Percentiles rank a stretch among this genome's conserved stretches.
These are phyloP conservation scores for Lampris incognitus DNA, from an alignment of 2,113 vertebrate species.

Conservation along the genomic window DNA sequence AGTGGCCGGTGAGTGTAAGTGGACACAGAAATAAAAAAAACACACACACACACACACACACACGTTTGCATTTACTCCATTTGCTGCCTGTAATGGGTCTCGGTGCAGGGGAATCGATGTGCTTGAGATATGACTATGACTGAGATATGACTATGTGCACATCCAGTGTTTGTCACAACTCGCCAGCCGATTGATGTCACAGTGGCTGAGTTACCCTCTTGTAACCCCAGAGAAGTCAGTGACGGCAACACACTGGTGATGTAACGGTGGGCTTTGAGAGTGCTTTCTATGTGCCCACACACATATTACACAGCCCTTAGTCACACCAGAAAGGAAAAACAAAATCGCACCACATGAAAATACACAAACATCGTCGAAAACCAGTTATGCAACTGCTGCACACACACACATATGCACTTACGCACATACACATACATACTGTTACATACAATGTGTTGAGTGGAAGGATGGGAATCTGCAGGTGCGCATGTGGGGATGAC, in stretches of 20 bases:
- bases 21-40: background rate
- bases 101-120: background rate
- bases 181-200: constrained; percentile 38
- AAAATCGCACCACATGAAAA: constrained; percentile 31
- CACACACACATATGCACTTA: background rate
- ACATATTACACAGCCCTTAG: constrained; percentile 66
- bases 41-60: background rate
- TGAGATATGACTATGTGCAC: constrained; percentile 12
- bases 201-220: constrained; percentile 44
- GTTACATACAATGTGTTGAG: background rate
- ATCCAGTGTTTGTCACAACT: constrained; percentile 2
- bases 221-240: constrained; percentile 64
- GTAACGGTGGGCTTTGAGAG: constrained; percentile 46
- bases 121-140: constrained; percentile 21
- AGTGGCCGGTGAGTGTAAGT: too few relatives aligned
- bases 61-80: background rate
- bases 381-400: constrained; percentile 7
- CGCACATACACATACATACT: background rate
- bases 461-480: background rate
- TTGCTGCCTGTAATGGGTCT: background rate
- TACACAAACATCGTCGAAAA: constrained; percentile 46
- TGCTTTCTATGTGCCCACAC: constrained; percentile 55
- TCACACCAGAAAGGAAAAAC: constrained; percentile 59
- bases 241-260: constrained; percentile 36
- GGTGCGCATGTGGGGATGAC: constrained; percentile 12